These are phyloP conservation scores for Eulithis testata DNA, from an alignment of 2,888 invertebrate genomes.

Conservation along the genomic window DNA sequence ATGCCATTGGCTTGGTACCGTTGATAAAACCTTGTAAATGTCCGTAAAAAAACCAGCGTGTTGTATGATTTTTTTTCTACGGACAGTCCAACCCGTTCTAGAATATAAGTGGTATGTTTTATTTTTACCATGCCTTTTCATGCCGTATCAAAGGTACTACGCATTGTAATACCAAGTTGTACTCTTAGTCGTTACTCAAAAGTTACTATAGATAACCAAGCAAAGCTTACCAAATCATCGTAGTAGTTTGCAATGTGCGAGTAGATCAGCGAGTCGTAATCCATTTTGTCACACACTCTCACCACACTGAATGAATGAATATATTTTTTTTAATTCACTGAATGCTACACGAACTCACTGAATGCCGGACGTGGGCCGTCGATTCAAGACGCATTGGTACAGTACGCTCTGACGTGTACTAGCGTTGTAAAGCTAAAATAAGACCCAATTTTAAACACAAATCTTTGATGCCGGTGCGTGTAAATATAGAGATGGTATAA, in stretches of 20 bases:
- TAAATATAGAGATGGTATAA: constrained; percentile 68
- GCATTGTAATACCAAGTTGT: no score
- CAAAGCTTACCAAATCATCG: constrained; percentile 80
- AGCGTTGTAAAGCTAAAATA: constrained; percentile 85
- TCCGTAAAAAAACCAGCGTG: no score
- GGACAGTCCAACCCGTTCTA: no score
- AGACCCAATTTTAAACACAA: constrained; percentile 85
- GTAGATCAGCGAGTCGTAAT: constrained; percentile 87
- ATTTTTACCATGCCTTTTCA: no score
- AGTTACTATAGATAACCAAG: neutral
- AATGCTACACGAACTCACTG: constrained; percentile 40
- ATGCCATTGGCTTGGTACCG: no score
- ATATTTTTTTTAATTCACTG: constrained; percentile 34
- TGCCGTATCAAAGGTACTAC: no score
- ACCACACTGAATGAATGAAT: constrained; percentile 30
- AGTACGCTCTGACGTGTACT: constrained; percentile 78
- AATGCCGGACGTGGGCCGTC: constrained; percentile 60
- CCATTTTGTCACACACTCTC: constrained; percentile 72
- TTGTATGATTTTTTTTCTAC: no score
- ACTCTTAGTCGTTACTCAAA: no score
- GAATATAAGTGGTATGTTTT: no score
- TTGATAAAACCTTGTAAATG: no score
- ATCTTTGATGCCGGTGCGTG: constrained; percentile 73
- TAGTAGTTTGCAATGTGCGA: constrained; percentile 87
- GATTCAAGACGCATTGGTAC: constrained; percentile 82